Evolutionary conservation across 2,113 vertebrate species (phyloP).

Genomic region (Grallaria varia): DNA sequence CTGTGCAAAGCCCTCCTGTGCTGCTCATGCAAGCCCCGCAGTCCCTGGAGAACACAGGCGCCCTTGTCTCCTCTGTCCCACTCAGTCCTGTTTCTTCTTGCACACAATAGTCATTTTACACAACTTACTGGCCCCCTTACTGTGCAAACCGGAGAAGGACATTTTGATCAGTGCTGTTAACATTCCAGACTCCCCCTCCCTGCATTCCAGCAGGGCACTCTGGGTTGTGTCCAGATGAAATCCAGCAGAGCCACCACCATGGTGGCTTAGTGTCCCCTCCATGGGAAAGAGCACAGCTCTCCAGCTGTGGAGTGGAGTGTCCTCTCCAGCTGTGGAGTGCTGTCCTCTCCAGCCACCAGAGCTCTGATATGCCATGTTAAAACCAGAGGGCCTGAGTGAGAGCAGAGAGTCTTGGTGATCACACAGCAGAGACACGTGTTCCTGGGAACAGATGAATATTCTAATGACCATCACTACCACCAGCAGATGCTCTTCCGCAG

Average conservation of each 20-base stretch:
- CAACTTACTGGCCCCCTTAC: neutral
- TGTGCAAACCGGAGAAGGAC: neutral
- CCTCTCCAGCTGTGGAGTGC: neutral
- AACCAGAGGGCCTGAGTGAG: neutral
- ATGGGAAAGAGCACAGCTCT: neutral
- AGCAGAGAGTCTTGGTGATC: neutral
- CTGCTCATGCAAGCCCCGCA: neutral
- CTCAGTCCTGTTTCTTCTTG: neutral
- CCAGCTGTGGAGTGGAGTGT: accelerated
- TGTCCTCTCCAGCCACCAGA: neutral
- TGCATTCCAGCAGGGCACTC: neutral
- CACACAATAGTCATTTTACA: neutral
- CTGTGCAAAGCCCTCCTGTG: neutral
- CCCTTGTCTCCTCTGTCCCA: neutral
- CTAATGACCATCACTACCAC: neutral
- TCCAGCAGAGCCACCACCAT: neutral
- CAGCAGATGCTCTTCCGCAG: neutral
- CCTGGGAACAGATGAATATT: neutral
- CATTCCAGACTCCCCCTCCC: neutral
- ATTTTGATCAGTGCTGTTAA: neutral
- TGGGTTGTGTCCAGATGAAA: neutral
- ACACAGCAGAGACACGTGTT: accelerated
- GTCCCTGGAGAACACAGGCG: neutral
- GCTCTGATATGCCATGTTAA: accelerated
- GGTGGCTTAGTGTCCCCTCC: neutral